Conservation (phyloP, 2,113 vertebrate genomes). For the Phalacrocorax carbo region DNA sequence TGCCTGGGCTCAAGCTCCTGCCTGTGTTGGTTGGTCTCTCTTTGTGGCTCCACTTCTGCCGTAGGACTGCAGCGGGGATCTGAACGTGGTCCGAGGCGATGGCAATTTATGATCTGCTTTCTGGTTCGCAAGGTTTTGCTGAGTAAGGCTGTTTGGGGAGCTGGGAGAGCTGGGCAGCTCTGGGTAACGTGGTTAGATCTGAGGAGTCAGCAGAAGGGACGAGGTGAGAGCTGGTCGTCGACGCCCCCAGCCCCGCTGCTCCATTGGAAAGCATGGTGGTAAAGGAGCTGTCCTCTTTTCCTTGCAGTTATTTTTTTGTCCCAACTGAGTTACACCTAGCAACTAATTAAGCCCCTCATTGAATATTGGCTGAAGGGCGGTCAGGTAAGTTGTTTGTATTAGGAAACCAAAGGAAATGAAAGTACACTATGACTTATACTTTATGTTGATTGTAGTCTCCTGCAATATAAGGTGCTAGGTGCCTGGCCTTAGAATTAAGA, state of each 20-base stretch:
- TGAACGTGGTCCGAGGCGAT: background rate
- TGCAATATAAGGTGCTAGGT: background rate
- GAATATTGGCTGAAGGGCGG: constrained; percentile 2
- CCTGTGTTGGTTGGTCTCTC: background rate
- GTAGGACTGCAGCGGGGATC: background rate
- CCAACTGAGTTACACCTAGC: background rate
- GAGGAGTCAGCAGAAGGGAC: background rate
- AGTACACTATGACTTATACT: background rate
- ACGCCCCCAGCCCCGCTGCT: background rate
- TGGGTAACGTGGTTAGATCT: background rate
- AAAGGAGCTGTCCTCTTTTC: background rate
- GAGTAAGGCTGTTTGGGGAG: background rate
- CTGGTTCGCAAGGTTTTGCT: background rate
- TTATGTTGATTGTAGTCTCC: background rate
- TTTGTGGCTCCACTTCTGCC: background rate
- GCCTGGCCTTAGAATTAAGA: background rate
- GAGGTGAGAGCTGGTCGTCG: background rate
- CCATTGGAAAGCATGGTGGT: background rate
- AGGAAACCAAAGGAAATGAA: constrained; percentile 1
- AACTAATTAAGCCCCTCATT: constrained; percentile 25
- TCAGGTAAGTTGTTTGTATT: background rate
- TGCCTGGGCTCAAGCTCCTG: background rate
- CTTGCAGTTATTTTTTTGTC: background rate
- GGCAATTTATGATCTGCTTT: background rate
- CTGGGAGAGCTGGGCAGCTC: background rate